phyloP scores from a whole-genome alignment of 2,113 vertebrate genomes.

The Hypocryptadius cinnamomeus region DNA sequence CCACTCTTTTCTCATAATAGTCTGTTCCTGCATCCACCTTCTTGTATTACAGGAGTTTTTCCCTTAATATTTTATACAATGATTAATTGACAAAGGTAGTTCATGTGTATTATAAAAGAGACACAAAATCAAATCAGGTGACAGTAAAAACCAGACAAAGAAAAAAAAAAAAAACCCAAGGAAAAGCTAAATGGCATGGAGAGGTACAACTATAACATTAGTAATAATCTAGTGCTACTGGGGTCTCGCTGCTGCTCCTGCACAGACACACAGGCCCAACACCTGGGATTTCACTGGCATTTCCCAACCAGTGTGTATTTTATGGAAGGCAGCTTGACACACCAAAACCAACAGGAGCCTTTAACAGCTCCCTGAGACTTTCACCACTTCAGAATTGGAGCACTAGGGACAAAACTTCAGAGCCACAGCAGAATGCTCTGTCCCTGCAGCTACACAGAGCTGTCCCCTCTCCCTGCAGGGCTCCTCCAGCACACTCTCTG shows the following conservation, averaged over 20 bases:
- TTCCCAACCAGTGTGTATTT: not conserved
- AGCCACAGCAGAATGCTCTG: too few species aligned
- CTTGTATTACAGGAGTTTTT: not conserved
- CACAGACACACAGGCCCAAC: fast-evolving
- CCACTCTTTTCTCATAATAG: not conserved
- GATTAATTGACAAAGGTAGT: not conserved
- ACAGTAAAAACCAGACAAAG: not conserved
- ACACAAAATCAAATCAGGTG: not conserved
- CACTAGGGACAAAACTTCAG: not conserved
- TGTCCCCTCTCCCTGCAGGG: not conserved
- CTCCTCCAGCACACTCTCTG: not conserved
- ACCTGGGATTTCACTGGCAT: not conserved
- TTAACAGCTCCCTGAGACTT: not conserved
- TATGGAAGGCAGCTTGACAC: not conserved
- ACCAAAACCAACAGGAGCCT: not conserved
- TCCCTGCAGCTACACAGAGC: not conserved
- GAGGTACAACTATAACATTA: not conserved
- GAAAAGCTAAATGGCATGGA: not conserved
- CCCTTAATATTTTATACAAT: not conserved
- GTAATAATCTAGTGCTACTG: not conserved
- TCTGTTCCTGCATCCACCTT: not conserved
- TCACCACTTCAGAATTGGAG: not conserved
- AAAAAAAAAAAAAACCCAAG: not conserved
- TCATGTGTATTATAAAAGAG: not conserved
- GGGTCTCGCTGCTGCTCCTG: not conserved